Percentiles rank a stretch among this genome's conserved stretches.
Evolutionary conservation across 2,113 vertebrate species (phyloP).

Genomic region (Corapipo altera): DNA sequence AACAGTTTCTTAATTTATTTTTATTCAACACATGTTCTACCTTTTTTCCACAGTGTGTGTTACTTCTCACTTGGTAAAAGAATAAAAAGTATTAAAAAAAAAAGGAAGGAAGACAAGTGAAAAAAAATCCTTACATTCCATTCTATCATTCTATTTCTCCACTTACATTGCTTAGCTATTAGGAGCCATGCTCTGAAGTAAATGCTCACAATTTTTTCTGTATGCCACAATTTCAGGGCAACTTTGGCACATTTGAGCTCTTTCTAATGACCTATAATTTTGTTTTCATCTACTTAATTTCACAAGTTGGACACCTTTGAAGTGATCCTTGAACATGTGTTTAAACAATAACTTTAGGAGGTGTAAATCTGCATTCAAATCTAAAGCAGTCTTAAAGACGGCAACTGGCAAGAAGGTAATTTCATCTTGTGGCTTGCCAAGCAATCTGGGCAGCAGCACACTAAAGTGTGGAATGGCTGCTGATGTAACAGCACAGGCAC

Average conservation of each 20-base stretch:
- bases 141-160: neutral
- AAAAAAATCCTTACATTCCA: neutral
- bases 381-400: conserved; percentile 25
- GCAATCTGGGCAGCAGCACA: neutral
- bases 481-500: neutral
- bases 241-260: neutral
- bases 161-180: neutral
- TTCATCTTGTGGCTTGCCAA: conserved; percentile 34
- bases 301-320: conserved; percentile 34
- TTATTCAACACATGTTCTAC: neutral
- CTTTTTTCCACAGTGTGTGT: neutral
- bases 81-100: neutral
- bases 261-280: neutral
- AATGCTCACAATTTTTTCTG: neutral
- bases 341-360: conserved; percentile 46
- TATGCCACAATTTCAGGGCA: neutral
- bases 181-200: neutral
- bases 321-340: conserved; percentile 26
- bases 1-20: neutral
- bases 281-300: neutral
- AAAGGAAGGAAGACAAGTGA: too few relatives aligned
- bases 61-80: neutral
- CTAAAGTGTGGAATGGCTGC: neutral
- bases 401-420: conserved; percentile 34
- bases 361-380: conserved; percentile 49